A percentile compares a stretch with the other conserved stretches of the same genome.
Evolutionary conservation across 2,113 vertebrate species (phyloP).

Genomic region (Epinephelus fuscoguttatus): DNA sequence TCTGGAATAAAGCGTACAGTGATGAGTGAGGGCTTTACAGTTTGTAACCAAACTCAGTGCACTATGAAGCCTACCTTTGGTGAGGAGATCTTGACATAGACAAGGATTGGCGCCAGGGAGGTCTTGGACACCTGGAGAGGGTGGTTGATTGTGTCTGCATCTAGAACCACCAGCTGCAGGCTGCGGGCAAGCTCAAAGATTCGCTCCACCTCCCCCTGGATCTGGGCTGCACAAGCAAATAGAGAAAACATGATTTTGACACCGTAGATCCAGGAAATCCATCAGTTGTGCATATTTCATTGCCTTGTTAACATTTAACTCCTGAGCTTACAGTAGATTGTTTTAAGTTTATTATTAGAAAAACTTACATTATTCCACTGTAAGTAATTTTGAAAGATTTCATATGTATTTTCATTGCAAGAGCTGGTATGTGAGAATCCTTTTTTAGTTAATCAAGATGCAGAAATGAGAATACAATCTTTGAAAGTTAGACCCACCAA

Average conservation of each 20-base stretch:
- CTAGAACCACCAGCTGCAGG: conserved; percentile 94
- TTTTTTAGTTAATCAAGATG: neutral
- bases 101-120: conserved; percentile 94
- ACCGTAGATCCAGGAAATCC: neutral
- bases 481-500: neutral
- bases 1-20: no score
- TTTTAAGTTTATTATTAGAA: neutral
- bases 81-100: conserved; percentile 98
- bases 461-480: neutral
- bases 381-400: neutral
- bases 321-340: neutral
- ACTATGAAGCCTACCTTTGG: conserved; percentile 87
- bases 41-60: no score
- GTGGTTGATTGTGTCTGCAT: conserved; percentile 97
- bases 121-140: conserved; percentile 97
- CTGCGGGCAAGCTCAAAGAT: conserved; percentile 98
- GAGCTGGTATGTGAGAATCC: neutral
- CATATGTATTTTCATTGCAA: neutral
- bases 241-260: neutral
- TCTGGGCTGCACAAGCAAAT: conserved; percentile 89
- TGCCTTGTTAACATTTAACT: neutral
- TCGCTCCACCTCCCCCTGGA: conserved; percentile 98
- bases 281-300: neutral
- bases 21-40: no score
- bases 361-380: neutral